A percentile compares a stretch with the other conserved stretches of the same genome.
Conservation (phyloP, 1,140 invertebrate genomes). For the Drosophila azteca region DNA sequence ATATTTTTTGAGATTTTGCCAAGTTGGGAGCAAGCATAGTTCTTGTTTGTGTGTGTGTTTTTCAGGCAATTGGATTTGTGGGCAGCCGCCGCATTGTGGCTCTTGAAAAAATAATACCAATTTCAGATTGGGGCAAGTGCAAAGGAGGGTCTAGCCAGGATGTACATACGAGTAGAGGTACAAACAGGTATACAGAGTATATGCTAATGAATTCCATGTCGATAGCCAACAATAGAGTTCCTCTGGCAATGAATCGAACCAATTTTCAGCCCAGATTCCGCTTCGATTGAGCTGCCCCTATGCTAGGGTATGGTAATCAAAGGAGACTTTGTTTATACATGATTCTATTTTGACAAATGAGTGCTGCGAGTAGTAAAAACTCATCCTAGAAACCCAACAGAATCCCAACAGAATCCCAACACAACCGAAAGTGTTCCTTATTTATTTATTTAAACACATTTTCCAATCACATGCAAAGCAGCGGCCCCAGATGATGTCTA, state of each 20-base stretch:
- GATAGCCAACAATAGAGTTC: too few species aligned
- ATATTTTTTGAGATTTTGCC: constrained; percentile 44
- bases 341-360: constrained; percentile 40
- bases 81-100: background rate
- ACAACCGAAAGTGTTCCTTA: background rate
- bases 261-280: too few species aligned
- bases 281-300: too few species aligned
- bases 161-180: too few species aligned
- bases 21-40: constrained; percentile 2
- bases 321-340: background rate
- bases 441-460: constrained; percentile 46
- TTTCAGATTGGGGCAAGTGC: too few species aligned
- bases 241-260: too few species aligned
- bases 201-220: too few species aligned
- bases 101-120: constrained; percentile 13
- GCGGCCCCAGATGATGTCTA: constrained; percentile 23
- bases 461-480: constrained; percentile 15
- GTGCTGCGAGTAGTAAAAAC: too few species aligned
- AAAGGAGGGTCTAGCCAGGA: too few species aligned
- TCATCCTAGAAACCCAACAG: background rate
- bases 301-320: too few species aligned
- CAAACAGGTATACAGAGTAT: too few species aligned
- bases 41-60: constrained; percentile 13
- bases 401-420: constrained; percentile 16
- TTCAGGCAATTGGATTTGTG: constrained; percentile 9